Conservation (phyloP, 2,113 vertebrate species). For the Percina caprodes region DNA sequence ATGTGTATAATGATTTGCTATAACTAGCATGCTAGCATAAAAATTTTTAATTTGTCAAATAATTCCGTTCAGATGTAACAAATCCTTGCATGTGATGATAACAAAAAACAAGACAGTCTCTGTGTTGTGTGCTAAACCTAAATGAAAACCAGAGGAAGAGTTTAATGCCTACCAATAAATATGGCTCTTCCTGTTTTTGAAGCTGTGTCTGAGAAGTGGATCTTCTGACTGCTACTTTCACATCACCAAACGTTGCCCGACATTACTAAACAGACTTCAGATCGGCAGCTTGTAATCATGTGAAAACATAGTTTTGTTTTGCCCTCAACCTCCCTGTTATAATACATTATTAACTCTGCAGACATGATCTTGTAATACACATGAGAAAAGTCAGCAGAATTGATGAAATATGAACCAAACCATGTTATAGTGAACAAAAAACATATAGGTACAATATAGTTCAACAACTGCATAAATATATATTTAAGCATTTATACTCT, state of each 20-base stretch:
- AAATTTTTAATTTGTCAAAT: background rate
- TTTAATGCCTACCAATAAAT: conserved; percentile 55
- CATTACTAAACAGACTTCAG: conserved; percentile 16
- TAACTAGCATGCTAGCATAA: background rate
- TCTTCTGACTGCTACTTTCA: conserved; percentile 62
- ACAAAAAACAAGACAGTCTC: background rate
- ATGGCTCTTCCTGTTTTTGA: conserved; percentile 67
- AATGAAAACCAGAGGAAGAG: conserved; percentile 25
- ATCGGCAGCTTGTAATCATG: background rate
- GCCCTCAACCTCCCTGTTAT: conserved; percentile 1
- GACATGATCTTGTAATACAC: background rate
- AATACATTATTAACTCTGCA: background rate
- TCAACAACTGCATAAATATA: background rate
- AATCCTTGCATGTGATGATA: background rate
- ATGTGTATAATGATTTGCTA: background rate
- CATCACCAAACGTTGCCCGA: conserved; percentile 28
- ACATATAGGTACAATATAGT: background rate
- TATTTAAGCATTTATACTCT: background rate
- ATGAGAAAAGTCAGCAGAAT: background rate
- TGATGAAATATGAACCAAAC: background rate
- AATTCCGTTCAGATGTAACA: background rate
- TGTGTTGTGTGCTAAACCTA: background rate
- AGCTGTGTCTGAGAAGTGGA: conserved; percentile 46
- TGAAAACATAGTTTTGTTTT: conserved; percentile 2
- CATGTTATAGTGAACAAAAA: background rate